These are phyloP conservation scores for Equus quagga DNA, from an alignment of 2,113 vertebrate genomes.

Conservation along the genomic window DNA sequence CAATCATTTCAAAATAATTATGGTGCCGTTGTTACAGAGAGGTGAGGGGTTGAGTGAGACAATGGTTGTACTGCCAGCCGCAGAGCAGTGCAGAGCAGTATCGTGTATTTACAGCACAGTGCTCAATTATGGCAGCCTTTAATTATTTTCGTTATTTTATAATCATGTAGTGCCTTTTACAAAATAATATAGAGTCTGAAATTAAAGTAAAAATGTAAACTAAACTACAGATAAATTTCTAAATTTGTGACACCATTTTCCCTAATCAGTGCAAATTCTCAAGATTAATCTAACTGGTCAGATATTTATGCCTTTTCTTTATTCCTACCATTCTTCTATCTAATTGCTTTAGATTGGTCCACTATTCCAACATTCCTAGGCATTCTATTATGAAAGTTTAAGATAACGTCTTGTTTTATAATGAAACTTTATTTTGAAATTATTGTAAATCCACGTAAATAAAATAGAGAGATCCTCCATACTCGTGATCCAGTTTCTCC, in stretches of 20 bases:
- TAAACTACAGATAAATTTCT: neutral
- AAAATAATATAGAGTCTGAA: neutral
- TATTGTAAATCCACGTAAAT: neutral
- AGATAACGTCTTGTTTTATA: neutral
- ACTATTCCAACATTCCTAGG: neutral
- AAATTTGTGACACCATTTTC: neutral
- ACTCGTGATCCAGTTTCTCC: neutral
- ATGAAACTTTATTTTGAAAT: neutral
- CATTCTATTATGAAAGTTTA: neutral
- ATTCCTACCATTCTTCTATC: neutral
- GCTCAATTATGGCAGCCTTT: neutral
- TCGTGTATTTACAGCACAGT: neutral
- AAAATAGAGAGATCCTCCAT: neutral
- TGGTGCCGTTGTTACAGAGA: neutral
- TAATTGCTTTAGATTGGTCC: neutral
- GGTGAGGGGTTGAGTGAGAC: neutral
- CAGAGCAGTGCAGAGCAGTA: neutral
- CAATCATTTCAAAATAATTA: neutral
- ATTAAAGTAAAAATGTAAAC: neutral
- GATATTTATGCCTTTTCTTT: neutral
- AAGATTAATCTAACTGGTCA: neutral
- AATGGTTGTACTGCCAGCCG: neutral
- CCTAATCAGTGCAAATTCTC: neutral
- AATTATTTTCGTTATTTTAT: neutral
- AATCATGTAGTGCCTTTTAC: neutral